phyloP scores from a whole-genome alignment of 2,113 vertebrate species.

The Marmota flaviventris region DNA sequence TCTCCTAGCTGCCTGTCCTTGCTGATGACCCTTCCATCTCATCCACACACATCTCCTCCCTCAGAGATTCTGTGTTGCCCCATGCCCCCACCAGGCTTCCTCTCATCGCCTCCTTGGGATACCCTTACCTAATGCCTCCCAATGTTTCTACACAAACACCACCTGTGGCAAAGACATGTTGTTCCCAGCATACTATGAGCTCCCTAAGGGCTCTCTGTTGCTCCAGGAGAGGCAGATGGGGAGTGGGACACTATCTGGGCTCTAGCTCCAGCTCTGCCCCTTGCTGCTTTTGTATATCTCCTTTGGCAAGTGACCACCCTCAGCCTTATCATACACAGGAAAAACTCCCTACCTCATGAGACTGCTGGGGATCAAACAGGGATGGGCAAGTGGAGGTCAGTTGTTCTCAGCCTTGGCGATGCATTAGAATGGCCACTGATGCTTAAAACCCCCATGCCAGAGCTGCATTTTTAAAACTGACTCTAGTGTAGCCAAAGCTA shows the following conservation, averaged over 20 bases:
- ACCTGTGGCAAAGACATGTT: not conserved
- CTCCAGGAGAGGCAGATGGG: not conserved
- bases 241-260: not conserved
- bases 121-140: not conserved
- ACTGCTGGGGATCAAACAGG: not conserved
- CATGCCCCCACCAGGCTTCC: not conserved
- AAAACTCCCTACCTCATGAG: not conserved
- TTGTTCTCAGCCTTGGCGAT: not conserved
- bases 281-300: not conserved
- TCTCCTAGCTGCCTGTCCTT: not conserved
- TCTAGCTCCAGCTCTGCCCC: not conserved
- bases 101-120: not conserved
- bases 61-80: not conserved
- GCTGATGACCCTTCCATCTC: not conserved
- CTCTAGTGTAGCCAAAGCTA: not conserved
- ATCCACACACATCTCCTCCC: not conserved
- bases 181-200: not conserved
- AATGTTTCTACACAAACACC: not conserved
- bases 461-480: not conserved
- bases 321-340: not conserved
- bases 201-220: not conserved
- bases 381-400: not conserved
- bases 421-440: not conserved
- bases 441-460: not conserved
- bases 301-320: not conserved